A percentile compares a stretch with the other conserved stretches of the same genome.
Conservation (phyloP, 2,113 vertebrate species). For the Parus major region DNA sequence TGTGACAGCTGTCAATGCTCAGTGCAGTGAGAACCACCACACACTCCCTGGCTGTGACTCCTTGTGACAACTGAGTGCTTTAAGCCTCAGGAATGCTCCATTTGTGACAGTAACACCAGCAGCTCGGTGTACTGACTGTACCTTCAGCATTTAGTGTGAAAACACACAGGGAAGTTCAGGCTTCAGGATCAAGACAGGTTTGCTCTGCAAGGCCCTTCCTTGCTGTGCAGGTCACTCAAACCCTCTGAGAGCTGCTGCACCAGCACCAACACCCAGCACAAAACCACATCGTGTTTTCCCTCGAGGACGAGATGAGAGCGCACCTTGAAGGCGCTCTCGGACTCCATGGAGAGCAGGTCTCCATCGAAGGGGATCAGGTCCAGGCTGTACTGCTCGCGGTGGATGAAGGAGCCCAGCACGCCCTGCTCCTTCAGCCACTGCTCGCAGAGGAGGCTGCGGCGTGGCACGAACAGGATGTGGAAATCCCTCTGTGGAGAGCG, state of each 20-base stretch:
- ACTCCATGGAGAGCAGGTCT: constrained; percentile 97
- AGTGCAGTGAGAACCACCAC: rapidly evolving
- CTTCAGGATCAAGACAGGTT: rapidly evolving
- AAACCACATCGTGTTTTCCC: rapidly evolving
- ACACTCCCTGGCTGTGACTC: background rate
- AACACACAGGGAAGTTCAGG: background rate
- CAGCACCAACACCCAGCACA: background rate
- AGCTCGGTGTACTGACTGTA: rapidly evolving
- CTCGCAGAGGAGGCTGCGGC: constrained; percentile 92
- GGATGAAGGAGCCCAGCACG: constrained; percentile 87
- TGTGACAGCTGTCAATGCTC: background rate
- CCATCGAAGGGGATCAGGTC: constrained; percentile 95
- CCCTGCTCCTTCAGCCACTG: constrained; percentile 94
- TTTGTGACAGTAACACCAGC: background rate
- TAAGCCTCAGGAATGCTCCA: rapidly evolving
- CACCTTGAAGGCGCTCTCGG: constrained; percentile 92
- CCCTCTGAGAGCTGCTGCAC: background rate
- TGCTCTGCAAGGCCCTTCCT: background rate
- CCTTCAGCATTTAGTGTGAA: background rate
- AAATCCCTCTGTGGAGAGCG: constrained; percentile 86
- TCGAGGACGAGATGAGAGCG: rapidly evolving
- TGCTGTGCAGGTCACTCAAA: background rate
- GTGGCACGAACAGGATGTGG: constrained; percentile 95
- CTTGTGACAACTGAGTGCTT: rapidly evolving
- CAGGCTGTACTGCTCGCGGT: constrained; percentile 92